Evolutionary conservation across 2,888 invertebrate genomes (phyloP).

Genomic region (Spodoptera exigua): DNA sequence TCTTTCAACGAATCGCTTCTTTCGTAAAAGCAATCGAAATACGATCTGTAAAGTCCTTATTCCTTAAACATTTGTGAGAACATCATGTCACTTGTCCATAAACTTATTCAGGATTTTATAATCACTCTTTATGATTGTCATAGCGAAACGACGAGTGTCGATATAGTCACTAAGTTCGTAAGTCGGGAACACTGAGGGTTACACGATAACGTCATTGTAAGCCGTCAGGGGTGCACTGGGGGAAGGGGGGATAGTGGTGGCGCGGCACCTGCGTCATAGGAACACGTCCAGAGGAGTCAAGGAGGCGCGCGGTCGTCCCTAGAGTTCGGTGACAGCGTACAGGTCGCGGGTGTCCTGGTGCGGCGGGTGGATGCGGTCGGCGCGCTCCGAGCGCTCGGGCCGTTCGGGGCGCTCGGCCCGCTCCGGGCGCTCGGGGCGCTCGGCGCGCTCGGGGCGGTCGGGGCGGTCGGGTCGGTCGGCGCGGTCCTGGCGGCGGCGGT

Average conservation of each 20-base stretch:
- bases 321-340: conserved; percentile 91
- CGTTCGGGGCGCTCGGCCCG: conserved; percentile 88
- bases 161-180: conserved; percentile 26
- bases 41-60: neutral
- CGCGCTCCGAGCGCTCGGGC: conserved; percentile 38
- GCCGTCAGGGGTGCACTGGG: conserved; percentile 19
- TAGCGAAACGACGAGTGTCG: conserved; percentile 48
- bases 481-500: conserved; percentile 88
- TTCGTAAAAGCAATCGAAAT: conserved; percentile 2
- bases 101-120: conserved; percentile 17
- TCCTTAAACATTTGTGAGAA: conserved; percentile 14
- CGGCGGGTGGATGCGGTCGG: conserved; percentile 49
- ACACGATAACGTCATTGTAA: conserved; percentile 34
- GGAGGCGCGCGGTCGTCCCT: conserved; percentile 49
- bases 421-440: conserved; percentile 91
- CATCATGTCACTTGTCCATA: conserved; percentile 27
- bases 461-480: conserved; percentile 56
- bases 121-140: conserved; percentile 47
- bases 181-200: conserved; percentile 30
- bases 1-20: neutral
- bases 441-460: conserved; percentile 66
- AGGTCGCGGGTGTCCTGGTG: conserved; percentile 87
- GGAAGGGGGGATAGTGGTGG: too few relatives aligned
- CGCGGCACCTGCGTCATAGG: conserved; percentile 28
- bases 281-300: conserved; percentile 43